Evolutionary conservation across 2,113 vertebrate genomes (phyloP).

Genomic region (Procapra przewalskii): DNA sequence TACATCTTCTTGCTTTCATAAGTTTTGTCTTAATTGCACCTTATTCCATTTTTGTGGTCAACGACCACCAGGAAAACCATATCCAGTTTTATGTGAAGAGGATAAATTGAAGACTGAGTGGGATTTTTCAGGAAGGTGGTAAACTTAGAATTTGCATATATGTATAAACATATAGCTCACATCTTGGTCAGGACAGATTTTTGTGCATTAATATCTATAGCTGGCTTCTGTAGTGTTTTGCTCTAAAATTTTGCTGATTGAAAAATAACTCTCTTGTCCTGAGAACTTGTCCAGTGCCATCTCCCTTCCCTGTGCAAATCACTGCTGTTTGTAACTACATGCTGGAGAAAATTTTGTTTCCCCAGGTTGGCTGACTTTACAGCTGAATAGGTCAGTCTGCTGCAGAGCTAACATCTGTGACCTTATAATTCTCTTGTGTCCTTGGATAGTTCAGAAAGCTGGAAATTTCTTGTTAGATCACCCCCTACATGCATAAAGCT

Average conservation of each 20-base stretch:
- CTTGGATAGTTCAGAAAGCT: constrained; percentile 52
- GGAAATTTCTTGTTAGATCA: neutral
- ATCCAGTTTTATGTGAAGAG: neutral
- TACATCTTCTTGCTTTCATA: neutral
- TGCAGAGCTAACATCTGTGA: constrained; percentile 69
- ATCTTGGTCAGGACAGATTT: neutral
- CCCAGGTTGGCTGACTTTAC: constrained; percentile 53
- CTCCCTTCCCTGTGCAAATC: neutral
- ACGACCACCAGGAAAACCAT: too few species aligned
- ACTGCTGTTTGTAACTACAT: neutral
- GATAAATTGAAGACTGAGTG: neutral
- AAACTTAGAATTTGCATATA: neutral
- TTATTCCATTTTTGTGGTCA: neutral
- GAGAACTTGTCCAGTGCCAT: neutral
- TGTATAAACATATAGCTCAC: neutral
- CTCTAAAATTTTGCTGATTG: neutral
- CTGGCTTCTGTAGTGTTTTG: neutral
- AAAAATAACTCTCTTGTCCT: neutral
- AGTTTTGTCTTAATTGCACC: neutral
- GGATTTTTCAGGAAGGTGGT: neutral
- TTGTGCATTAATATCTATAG: neutral
- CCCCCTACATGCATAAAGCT: neutral
- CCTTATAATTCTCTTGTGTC: constrained; percentile 40
- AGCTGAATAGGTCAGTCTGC: constrained; percentile 62
- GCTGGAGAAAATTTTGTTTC: neutral